Conservation (phyloP, 2,113 vertebrate species). For the Callaeas wilsoni region DNA sequence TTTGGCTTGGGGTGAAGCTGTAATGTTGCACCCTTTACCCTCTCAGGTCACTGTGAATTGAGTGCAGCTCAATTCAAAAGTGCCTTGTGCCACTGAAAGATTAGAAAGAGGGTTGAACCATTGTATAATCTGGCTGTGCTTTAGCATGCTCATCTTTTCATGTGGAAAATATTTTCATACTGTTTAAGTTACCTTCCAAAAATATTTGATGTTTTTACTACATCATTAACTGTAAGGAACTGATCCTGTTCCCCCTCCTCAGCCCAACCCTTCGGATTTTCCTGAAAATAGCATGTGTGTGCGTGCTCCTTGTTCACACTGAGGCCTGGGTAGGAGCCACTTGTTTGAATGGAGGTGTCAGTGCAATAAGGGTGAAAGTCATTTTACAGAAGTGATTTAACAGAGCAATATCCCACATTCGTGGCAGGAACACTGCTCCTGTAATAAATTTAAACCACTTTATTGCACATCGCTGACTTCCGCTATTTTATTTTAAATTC, state of each 20-base stretch:
- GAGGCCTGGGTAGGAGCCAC: not conserved
- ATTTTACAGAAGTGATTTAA: not conserved
- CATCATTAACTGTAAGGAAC: not conserved
- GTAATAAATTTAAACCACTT: not conserved
- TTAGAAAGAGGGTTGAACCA: not conserved
- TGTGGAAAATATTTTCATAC: not conserved
- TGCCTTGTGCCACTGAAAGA: not conserved
- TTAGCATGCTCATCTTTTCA: not conserved
- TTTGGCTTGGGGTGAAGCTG: not conserved
- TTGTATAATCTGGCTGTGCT: not conserved
- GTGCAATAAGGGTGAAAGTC: not conserved
- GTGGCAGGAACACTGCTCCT: not conserved
- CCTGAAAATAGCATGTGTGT: not conserved
- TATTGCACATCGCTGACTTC: slow-evolving; percentile 14
- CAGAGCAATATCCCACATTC: not conserved
- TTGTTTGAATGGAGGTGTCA: not conserved
- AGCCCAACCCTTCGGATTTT: not conserved
- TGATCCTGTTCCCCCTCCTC: not conserved
- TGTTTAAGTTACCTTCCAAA: not conserved
- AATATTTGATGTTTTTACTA: not conserved
- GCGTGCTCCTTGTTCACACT: not conserved
- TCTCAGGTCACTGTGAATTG: not conserved
- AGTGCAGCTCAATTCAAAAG: not conserved
- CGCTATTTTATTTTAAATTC: not conserved
- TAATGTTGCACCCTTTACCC: not conserved